Percentiles rank a stretch among this genome's conserved stretches.
Evolutionary conservation across 2,113 vertebrate genomes (phyloP).

Genomic region (Macroglossus sobrinus): DNA sequence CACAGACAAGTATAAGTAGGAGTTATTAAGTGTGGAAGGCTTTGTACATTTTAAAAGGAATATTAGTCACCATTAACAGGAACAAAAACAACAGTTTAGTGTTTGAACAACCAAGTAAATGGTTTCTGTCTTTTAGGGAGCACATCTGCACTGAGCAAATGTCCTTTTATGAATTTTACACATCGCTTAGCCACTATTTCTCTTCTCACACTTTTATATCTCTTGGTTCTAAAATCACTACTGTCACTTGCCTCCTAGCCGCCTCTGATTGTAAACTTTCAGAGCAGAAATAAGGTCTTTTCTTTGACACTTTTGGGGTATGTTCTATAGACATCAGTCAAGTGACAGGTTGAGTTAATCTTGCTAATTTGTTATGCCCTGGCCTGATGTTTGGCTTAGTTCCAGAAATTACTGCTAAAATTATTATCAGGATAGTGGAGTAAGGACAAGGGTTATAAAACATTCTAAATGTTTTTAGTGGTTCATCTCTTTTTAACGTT

Average conservation of each 20-base stretch:
- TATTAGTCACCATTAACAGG: background rate
- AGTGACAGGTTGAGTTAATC: background rate
- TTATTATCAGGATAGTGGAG: background rate
- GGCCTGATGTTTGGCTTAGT: background rate
- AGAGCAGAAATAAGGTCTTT: background rate
- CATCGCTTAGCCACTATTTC: background rate
- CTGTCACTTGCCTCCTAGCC: no score
- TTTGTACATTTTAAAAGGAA: background rate
- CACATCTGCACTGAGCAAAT: background rate
- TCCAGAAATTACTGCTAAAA: background rate
- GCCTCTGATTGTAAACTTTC: background rate
- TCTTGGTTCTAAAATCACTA: background rate
- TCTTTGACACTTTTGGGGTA: background rate
- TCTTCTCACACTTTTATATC: background rate
- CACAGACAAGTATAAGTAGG: background rate
- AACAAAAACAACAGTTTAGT: background rate
- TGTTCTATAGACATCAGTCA: background rate
- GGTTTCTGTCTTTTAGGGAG: background rate
- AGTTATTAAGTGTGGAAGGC: background rate
- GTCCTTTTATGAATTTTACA: no score
- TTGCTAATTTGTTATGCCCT: background rate
- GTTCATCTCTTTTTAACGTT: background rate
- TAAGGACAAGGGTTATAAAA: background rate
- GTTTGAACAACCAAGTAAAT: no score
- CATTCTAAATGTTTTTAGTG: background rate